Evolutionary conservation across 2,888 invertebrate species (phyloP).

Genomic region (Noctua janthe): DNA sequence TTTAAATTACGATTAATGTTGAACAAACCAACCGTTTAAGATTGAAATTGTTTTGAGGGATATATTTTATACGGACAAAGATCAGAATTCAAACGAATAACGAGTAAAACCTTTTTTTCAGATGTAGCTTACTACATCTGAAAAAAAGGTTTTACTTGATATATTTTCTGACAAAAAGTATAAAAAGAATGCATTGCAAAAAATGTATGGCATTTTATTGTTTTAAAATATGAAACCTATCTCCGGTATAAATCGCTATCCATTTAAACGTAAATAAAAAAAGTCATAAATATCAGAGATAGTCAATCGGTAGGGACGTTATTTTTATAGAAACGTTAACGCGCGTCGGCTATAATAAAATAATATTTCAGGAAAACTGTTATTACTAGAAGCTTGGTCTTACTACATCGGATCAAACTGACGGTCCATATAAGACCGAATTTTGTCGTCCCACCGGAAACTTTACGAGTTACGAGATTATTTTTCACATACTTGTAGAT

Average conservation of each 20-base stretch:
- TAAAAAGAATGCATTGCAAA: not conserved
- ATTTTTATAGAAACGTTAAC: constrained; percentile 39
- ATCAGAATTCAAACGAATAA: not conserved
- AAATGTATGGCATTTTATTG: constrained; percentile 14
- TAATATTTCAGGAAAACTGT: constrained; percentile 22
- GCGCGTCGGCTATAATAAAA: constrained; percentile 24
- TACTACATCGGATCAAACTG: constrained; percentile 14
- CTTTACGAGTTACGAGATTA: constrained; percentile 60
- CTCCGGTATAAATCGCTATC: constrained; percentile 3
- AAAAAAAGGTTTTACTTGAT: no score
- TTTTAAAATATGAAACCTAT: constrained; percentile 21
- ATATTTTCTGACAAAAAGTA: not conserved
- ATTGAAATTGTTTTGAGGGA: not conserved
- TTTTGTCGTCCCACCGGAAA: constrained; percentile 33
- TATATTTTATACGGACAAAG: not conserved
- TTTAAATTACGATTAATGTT: constrained; percentile 35
- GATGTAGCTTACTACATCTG: no score
- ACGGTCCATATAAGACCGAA: constrained; percentile 12
- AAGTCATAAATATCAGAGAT: constrained; percentile 38
- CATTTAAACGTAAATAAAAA: constrained; percentile 32
- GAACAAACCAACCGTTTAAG: constrained; percentile 4
- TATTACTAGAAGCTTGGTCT: constrained; percentile 3
- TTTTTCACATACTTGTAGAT: constrained; percentile 64
- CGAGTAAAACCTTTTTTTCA: not conserved
- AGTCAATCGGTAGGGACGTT: constrained; percentile 19